phyloP scores from a whole-genome alignment of 2,888 invertebrate species.

The Eupithecia subfuscata region DNA sequence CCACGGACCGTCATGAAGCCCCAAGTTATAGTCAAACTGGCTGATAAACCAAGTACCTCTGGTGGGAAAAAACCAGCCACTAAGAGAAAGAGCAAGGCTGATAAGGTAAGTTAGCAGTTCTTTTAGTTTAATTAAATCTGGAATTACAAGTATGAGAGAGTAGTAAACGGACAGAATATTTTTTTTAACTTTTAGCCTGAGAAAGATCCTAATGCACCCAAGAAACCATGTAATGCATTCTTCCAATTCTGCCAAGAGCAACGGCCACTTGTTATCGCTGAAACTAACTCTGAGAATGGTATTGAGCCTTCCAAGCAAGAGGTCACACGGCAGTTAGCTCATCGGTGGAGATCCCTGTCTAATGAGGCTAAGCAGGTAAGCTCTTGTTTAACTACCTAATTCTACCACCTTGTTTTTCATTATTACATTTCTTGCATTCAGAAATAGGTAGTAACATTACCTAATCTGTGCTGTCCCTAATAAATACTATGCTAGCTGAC shows the following conservation, averaged over 20 bases:
- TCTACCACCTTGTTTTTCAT: not conserved
- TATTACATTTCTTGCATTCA: not conserved
- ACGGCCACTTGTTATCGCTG: conserved; percentile 88
- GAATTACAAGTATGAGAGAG: not conserved
- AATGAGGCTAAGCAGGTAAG: conserved; percentile 88
- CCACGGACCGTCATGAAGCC: conserved; percentile 61
- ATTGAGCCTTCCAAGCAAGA: conserved; percentile 90
- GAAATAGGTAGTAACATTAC: too few relatives aligned
- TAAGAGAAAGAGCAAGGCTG: conserved; percentile 85
- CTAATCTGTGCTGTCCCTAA: too few relatives aligned
- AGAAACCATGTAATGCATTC: conserved; percentile 91
- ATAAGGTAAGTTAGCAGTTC: conserved; percentile 69
- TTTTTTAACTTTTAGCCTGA: conserved; percentile 62
- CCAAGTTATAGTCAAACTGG: conserved; percentile 59
- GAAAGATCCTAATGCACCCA: conserved; percentile 90
- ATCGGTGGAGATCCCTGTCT: conserved; percentile 88
- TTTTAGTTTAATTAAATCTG: not conserved
- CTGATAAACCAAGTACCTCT: conserved; percentile 65
- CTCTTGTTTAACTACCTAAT: not conserved
- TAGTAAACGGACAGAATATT: not conserved
- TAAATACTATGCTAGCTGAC: too few relatives aligned
- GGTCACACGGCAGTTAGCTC: conserved; percentile 88
- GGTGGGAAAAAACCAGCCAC: conserved; percentile 72
- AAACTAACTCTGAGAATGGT: conserved; percentile 85
- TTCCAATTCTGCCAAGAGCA: conserved; percentile 93